These are phyloP conservation scores for Amphimedon queenslandica DNA, from an alignment of 37 sponge, comb jelly and placozoan species.

Conservation along the genomic window DNA sequence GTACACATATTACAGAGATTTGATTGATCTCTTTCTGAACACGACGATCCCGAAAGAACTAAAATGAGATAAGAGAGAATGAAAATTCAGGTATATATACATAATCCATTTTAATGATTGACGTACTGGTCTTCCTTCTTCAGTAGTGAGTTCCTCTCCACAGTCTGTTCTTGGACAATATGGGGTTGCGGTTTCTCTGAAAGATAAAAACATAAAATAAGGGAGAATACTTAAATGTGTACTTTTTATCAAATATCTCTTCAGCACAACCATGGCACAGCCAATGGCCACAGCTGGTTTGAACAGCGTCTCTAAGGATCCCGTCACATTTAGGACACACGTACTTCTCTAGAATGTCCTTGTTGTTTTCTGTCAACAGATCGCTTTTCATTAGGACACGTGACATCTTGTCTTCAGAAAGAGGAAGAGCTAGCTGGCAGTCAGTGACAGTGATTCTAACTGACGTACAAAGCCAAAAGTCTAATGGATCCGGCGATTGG, in stretches of 20 bases:
- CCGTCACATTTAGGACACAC: conserved; percentile 31
- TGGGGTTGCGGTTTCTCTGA: background rate
- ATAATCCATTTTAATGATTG: too few species aligned
- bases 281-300: conserved; percentile 67
- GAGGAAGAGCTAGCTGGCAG: too few species aligned
- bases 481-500: too few species aligned
- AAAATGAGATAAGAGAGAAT: background rate
- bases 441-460: too few species aligned
- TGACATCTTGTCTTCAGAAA: too few species aligned
- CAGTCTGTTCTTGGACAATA: conserved; percentile 19
- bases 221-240: background rate
- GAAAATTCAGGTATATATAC: background rate
- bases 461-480: too few species aligned
- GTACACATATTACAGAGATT: conserved; percentile 18
- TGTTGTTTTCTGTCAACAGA: background rate
- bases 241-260: conserved; percentile 5
- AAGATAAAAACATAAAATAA: background rate
- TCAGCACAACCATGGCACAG: conserved; percentile 51
- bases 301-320: conserved; percentile 54
- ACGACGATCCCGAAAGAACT: conserved; percentile 68
- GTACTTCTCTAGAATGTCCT: conserved; percentile 9
- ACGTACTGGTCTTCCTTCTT: conserved; percentile 16
- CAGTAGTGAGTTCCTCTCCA: conserved; percentile 14
- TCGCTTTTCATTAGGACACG: too few species aligned
- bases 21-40: conserved; percentile 34